Evolutionary conservation across 2,113 vertebrate genomes (phyloP).

Genomic region (Phylloscopus trochiloides): DNA sequence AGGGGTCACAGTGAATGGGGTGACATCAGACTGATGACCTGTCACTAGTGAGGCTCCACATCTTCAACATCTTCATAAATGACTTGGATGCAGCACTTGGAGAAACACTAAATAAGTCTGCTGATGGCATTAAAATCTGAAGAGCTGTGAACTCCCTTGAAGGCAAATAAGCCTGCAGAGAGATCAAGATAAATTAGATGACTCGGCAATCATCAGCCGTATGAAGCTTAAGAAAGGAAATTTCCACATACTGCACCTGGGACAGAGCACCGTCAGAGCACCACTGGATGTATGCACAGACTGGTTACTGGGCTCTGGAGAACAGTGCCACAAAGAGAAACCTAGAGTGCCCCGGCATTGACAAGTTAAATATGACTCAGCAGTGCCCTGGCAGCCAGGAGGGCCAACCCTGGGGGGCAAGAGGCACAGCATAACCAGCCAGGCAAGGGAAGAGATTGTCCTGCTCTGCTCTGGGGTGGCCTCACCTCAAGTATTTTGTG

Average conservation of each 20-base stretch:
- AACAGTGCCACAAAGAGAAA: fast-evolving
- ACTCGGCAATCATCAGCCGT: fast-evolving
- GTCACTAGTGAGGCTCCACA: background rate
- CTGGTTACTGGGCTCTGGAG: background rate
- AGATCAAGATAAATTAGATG: background rate
- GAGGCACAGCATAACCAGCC: fast-evolving
- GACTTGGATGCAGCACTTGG: background rate
- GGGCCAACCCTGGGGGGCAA: fast-evolving
- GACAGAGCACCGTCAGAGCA: fast-evolving
- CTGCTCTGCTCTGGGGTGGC: fast-evolving
- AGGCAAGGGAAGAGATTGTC: background rate
- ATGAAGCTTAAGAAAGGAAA: background rate
- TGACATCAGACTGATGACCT: background rate
- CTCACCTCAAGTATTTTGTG: background rate
- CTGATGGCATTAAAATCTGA: background rate
- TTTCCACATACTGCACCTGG: background rate
- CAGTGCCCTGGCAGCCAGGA: background rate
- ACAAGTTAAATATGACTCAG: background rate
- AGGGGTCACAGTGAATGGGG: background rate
- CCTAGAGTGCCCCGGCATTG: fast-evolving
- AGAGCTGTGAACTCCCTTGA: background rate
- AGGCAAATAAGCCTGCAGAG: background rate
- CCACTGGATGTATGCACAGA: fast-evolving
- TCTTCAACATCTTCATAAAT: background rate
- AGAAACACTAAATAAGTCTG: background rate